Conservation (phyloP, 2,888 invertebrate genomes). For the Sesia apiformis region DNA sequence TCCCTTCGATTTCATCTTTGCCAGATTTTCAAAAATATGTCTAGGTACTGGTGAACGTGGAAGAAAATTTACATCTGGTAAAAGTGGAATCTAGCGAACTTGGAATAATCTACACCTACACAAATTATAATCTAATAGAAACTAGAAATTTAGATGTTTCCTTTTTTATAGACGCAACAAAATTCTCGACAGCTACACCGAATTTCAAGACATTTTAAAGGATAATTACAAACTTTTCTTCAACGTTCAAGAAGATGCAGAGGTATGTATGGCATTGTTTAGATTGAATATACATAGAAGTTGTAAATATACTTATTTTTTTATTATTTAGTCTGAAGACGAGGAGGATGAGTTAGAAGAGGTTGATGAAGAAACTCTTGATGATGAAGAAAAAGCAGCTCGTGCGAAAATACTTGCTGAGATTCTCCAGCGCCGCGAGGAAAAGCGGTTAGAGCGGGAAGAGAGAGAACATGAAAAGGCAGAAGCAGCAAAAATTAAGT, state of each 20-base stretch:
- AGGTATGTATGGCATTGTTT: constrained; percentile 35
- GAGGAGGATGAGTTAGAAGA: constrained; percentile 52
- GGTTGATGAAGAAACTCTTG: constrained; percentile 51
- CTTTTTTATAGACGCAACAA: constrained; percentile 36
- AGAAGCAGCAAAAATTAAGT: constrained; percentile 34
- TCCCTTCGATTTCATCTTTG: too few species aligned
- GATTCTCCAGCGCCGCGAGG: constrained; percentile 33
- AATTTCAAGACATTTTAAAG: constrained; percentile 73
- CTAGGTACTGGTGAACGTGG: too few species aligned
- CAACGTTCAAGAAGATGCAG: constrained; percentile 71
- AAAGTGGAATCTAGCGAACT: too few species aligned
- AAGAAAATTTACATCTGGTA: too few species aligned
- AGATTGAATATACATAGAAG: not conserved
- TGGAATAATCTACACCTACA: not conserved
- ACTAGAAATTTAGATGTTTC: not conserved
- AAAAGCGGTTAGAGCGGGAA: constrained; percentile 33
- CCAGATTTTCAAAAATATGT: too few species aligned
- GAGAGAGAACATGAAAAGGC: constrained; percentile 35
- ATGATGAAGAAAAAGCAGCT: constrained; percentile 53
- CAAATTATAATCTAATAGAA: not conserved
- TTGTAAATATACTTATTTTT: not conserved
- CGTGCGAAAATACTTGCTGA: constrained; percentile 34
- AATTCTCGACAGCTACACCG: constrained; percentile 65
- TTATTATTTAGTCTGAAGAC: constrained; percentile 26
- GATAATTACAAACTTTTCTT: constrained; percentile 82